Evolutionary conservation across 2,113 vertebrate genomes (phyloP).

Genomic region (Halichoeres trimaculatus): DNA sequence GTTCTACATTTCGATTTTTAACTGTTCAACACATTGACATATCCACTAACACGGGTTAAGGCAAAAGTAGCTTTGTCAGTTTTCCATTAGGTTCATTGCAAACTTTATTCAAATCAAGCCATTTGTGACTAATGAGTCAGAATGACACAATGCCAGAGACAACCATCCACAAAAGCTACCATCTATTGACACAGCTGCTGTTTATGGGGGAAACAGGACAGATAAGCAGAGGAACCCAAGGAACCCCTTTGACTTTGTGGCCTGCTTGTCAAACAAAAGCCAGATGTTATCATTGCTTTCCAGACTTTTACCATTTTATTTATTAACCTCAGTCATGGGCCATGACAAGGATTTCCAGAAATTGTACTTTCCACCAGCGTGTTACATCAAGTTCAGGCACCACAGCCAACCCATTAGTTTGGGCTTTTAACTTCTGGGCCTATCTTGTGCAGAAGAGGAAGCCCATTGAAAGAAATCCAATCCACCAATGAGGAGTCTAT

Average conservation of each 20-base stretch:
- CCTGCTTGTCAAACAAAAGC: conserved; percentile 62
- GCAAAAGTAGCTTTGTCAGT: not conserved
- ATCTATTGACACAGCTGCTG: conserved; percentile 68
- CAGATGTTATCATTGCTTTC: conserved; percentile 61
- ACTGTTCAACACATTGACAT: too few species aligned
- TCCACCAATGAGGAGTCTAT: conserved; percentile 9
- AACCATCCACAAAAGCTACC: conserved; percentile 17
- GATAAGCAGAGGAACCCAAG: conserved; percentile 38
- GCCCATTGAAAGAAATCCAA: conserved; percentile 46
- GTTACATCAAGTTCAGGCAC: conserved; percentile 26
- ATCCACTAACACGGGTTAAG: too few species aligned
- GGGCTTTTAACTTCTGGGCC: conserved; percentile 12
- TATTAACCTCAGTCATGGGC: conserved; percentile 51
- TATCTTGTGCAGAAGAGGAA: conserved; percentile 28
- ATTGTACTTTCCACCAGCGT: conserved; percentile 41
- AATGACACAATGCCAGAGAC: conserved; percentile 29
- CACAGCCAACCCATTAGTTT: conserved; percentile 28
- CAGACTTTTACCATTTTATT: conserved; percentile 44
- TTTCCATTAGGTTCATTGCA: not conserved
- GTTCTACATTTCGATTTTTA: too few species aligned
- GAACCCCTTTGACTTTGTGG: conserved; percentile 22
- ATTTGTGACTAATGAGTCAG: not conserved
- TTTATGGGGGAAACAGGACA: conserved; percentile 64
- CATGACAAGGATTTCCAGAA: conserved; percentile 54
- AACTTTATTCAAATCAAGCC: conserved; percentile 12